Conservation (phyloP, 2,888 invertebrate species). For the Papilio demoleus region DNA sequence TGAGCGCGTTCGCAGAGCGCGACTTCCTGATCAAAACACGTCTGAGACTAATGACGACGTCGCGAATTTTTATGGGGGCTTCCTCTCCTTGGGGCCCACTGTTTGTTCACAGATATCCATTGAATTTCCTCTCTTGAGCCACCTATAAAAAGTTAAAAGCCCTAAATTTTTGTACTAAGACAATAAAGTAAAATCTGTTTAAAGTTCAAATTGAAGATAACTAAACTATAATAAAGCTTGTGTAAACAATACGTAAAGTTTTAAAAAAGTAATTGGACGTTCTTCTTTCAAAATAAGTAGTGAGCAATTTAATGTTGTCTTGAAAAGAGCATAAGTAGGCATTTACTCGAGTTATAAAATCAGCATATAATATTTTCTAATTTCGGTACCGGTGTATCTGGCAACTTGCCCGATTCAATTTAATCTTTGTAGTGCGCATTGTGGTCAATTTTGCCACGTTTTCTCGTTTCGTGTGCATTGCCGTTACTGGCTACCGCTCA, state of each 20-base stretch:
- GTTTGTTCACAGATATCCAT: conserved; percentile 70
- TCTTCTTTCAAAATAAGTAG: conserved; percentile 42
- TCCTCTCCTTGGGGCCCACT: conserved; percentile 65
- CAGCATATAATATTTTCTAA: conserved; percentile 77
- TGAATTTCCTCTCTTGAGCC: conserved; percentile 68
- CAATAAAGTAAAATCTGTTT: no score
- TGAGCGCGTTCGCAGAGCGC: conserved; percentile 36
- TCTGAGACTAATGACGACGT: conserved; percentile 77
- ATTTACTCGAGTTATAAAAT: conserved; percentile 57
- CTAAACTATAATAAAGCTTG: neutral
- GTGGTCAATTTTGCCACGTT: conserved; percentile 70
- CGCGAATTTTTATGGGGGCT: conserved; percentile 72
- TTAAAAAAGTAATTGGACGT: conserved; percentile 4
- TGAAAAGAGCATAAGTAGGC: conserved; percentile 13
- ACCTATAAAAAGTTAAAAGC: conserved; percentile 68
- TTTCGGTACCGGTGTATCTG: conserved; percentile 64
- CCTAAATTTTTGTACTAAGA: conserved; percentile 53
- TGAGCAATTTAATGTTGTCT: conserved; percentile 27
- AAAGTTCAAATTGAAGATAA: no score
- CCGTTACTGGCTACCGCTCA: conserved; percentile 51
- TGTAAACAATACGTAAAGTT: neutral
- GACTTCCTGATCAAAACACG: conserved; percentile 74
- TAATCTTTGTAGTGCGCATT: conserved; percentile 73
- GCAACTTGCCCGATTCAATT: conserved; percentile 73
- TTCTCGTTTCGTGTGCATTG: conserved; percentile 57